Conservation (phyloP, 2,888 invertebrate species). For the Octodonta nipae region DNA sequence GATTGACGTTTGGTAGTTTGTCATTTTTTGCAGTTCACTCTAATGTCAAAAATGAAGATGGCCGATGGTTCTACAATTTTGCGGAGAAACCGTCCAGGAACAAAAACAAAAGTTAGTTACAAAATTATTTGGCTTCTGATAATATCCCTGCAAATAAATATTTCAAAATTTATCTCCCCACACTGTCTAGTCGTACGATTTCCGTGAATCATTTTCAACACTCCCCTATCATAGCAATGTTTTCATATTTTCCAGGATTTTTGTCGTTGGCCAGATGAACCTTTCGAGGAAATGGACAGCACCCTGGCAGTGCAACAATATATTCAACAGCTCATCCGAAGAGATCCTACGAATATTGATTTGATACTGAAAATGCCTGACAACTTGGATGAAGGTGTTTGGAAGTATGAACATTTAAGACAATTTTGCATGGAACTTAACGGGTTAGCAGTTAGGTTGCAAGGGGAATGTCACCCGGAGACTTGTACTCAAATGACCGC, state of each 20-base stretch:
- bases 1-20: no score
- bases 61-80: conserved; percentile 70
- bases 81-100: conserved; percentile 82
- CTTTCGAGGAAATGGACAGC: conserved; percentile 99
- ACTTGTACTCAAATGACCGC: conserved; percentile 99
- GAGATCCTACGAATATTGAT: conserved; percentile 86
- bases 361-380: conserved; percentile 92
- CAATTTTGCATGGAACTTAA: conserved; percentile 99
- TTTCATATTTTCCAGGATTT: conserved; percentile 59
- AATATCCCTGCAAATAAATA: no score
- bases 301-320: conserved; percentile 96
- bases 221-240: no score
- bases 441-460: conserved; percentile 91
- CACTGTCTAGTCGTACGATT: no score
- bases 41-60: conserved; percentile 56
- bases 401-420: conserved; percentile 98
- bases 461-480: conserved; percentile 91
- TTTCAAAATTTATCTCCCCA: no score
- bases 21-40: conserved; percentile 1
- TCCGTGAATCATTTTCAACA: no score
- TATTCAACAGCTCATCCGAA: conserved; percentile 92
- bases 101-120: conserved; percentile 63
- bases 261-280: conserved; percentile 94
- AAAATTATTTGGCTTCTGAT: no score
- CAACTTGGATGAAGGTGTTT: conserved; percentile 94